Evolutionary conservation across 92 coral and sea anemone species (phyloP), one percentile per base, ranked within the genome.

Genomic region (Micromussa lordhowensis): DNA sequence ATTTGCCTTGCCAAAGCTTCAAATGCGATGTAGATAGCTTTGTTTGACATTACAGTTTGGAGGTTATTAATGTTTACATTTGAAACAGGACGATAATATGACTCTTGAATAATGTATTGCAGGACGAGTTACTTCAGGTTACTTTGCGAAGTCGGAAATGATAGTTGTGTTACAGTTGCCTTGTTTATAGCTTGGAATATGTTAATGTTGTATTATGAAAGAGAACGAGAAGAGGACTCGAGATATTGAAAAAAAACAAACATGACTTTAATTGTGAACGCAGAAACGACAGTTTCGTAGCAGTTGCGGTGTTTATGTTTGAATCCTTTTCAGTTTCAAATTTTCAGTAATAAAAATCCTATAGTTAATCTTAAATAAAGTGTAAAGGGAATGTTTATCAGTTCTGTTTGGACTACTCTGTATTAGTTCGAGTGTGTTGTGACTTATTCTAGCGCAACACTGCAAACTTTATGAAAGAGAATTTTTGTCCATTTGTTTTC

Each of bases 251-350:
- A 79, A 79, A 79, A 49, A 53, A 55, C 82, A 79, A 79, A 49
- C 82, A 53, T 79, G 82, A 79, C 82, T 79, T 79, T 79, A 79
- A 79, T 55, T 79, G 82, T 79, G 82, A 79, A 79, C n/a, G 49
- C 68, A 49, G 48, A 79, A 79, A 79, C 82, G 82, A 79, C 6
- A 79, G 82, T 79, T 79, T 79, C 82, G 68, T 32, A 79, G 55
- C 69, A 79, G 69, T 57, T 79, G 82, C 29, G 68, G 7, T 78
- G 82, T 14, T 79, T 79, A 55, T 79, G 82, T 79, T 79, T 79
- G 30, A 79, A 79, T 79, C 82, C 68, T 49, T 75, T 75, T 75
- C 79, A 75, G 79, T 75, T 36, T 75, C 79, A 75, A 34, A 34
- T 35, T 75, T 75, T 79, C n/a, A n/a, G n/a, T n/a, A 77, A 1